phyloP scores from a whole-genome alignment of 2,888 invertebrate species.

The Dendrolimus houi region DNA sequence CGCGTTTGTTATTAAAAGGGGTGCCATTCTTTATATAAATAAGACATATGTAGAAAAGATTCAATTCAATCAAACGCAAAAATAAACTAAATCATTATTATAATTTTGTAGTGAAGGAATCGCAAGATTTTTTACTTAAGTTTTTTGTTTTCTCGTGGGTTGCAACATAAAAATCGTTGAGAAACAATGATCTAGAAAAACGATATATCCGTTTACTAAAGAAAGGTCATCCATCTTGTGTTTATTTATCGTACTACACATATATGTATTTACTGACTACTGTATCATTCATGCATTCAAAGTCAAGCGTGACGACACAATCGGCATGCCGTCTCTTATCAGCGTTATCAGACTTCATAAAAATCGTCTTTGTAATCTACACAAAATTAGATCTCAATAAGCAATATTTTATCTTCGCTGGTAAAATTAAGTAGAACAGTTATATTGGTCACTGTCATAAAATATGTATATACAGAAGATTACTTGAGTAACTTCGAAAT shows the following conservation, averaged over 20 bases:
- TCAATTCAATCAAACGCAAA: too few relatives aligned
- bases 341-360: constrained; percentile 20
- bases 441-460: constrained; percentile 13
- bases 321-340: constrained; percentile 10
- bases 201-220: too few relatives aligned
- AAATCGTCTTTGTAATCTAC: constrained; percentile 25
- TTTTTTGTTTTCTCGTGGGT: too few relatives aligned
- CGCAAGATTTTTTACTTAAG: too few relatives aligned
- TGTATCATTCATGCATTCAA: background rate
- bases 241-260: background rate
- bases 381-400: constrained; percentile 27
- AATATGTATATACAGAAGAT: background rate
- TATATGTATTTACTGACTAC: background rate
- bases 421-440: constrained; percentile 23
- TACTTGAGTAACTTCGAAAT: too few relatives aligned
- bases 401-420: constrained; percentile 27
- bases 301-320: constrained; percentile 16
- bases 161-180: too few relatives aligned
- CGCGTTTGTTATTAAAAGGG: too few relatives aligned
- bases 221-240: background rate
- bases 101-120: too few relatives aligned
- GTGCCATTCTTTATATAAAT: too few relatives aligned
- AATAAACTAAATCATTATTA: too few relatives aligned
- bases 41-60: too few relatives aligned
- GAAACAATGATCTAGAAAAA: too few relatives aligned